These are phyloP conservation scores for Trialeurodes vaporariorum DNA, from an alignment of 1,140 invertebrate genomes.

Conservation along the genomic window DNA sequence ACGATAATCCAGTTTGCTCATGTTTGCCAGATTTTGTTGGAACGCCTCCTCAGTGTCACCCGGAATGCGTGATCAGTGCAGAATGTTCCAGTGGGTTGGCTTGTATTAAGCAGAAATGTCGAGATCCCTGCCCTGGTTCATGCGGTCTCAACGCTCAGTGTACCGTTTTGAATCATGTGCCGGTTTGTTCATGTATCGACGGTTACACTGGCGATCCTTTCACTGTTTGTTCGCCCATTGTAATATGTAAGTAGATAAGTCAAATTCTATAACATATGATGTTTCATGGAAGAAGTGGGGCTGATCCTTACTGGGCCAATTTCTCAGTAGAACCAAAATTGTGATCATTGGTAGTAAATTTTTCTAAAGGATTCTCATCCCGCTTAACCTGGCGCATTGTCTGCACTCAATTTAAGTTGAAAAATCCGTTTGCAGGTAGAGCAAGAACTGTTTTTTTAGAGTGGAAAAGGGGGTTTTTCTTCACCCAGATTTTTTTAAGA, in stretches of 20 bases:
- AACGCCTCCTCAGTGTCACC: constrained; percentile 44
- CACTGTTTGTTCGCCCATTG: constrained; percentile 37
- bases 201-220: constrained; percentile 55
- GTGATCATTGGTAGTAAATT: too few relatives aligned
- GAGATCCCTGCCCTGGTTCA: constrained; percentile 59
- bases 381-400: too few relatives aligned
- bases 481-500: too few relatives aligned
- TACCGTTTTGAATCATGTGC: constrained; percentile 51
- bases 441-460: too few relatives aligned
- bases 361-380: too few relatives aligned
- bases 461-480: too few relatives aligned
- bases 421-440: too few relatives aligned
- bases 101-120: constrained; percentile 59
- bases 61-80: constrained; percentile 53
- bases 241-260: constrained; percentile 23
- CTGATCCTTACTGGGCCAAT: too few relatives aligned
- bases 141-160: constrained; percentile 62
- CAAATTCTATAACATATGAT: too few relatives aligned
- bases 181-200: constrained; percentile 48
- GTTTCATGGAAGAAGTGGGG: too few relatives aligned
- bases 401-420: too few relatives aligned
- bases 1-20: constrained; percentile 57
- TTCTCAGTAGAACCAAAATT: too few relatives aligned
- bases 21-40: constrained; percentile 53
- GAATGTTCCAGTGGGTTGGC: constrained; percentile 54